Base-by-base conservation (phyloP, 1,140 invertebrate species). In the Drosophila nasuta region DNA sequence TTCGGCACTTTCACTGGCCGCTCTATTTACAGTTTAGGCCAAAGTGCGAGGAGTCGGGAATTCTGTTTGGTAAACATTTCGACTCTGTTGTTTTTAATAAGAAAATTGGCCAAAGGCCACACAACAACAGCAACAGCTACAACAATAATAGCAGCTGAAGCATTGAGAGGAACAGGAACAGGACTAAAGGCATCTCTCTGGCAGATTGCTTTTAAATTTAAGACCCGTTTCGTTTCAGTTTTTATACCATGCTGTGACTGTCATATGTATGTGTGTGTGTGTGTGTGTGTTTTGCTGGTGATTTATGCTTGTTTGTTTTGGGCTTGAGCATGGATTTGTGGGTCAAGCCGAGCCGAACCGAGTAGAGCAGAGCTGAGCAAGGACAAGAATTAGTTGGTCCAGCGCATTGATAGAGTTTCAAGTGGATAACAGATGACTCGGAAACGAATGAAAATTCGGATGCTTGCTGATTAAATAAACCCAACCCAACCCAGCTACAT, bases 11-110 rank as follows among this genome's bases (percentile, higher is more conserved):
- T 88, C 83, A 81, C 85, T 88, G 79, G 48, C 63, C 85, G 81
- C 77, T 89, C 83, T 89, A 88, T 88, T 88, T 88, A 88, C 80
- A 88, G 85, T 88, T 89, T 83, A 75, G 68, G 74, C 70, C 54
- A 79, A 38, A 45, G 7, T 17, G 80, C 77, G 64, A 30, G 52
- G 51, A 41, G 80, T 74, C 62, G 85, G 52, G 85, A 88, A 89
- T 89, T 88, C 85, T 88, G 83, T 88, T 88, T 88, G 85, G 83
- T 88, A 88, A 88, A 88, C 83, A 88, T 83, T 89, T 83, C 80
- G 83, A 79, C 85, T 89, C 83, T 83, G 80, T 88, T 88, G 80
- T 88, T 88, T 89, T 88, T 88, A 88, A 88, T 88, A 88, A 88
- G 83, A 88, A 88, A 88, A 88, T 88, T 88, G 83, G 83, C 83